Percentiles rank a stretch among this genome's conserved stretches.
These are phyloP conservation scores for Nomada hirtipes DNA, from an alignment of 2,888 invertebrate species.

Conservation along the genomic window DNA sequence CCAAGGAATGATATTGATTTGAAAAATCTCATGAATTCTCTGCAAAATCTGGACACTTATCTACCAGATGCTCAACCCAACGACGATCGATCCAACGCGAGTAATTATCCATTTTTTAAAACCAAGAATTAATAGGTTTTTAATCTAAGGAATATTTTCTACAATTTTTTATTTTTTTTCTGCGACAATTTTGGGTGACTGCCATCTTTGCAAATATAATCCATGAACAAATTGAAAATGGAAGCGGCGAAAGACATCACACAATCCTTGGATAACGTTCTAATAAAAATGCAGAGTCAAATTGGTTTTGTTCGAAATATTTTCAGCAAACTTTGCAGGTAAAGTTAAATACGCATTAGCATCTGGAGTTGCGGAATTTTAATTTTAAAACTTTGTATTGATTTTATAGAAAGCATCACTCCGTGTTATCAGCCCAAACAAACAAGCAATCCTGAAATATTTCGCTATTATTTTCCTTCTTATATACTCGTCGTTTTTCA, in stretches of 20 bases:
- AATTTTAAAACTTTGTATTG: background rate
- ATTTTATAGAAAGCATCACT: slow-evolving; percentile 23
- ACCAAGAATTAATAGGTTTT: background rate
- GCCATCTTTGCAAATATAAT: background rate
- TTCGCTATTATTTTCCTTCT: too few species aligned
- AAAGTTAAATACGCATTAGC: background rate
- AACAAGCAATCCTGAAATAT: background rate
- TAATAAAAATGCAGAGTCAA: slow-evolving; percentile 62
- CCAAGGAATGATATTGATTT: background rate
- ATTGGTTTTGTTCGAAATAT: slow-evolving; percentile 55
- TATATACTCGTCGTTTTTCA: too few species aligned
- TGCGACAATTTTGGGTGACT: background rate
- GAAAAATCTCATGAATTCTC: slow-evolving; percentile 19
- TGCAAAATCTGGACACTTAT: slow-evolving; percentile 28
- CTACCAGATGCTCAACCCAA: slow-evolving; percentile 6
- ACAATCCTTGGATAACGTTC: slow-evolving; percentile 41
- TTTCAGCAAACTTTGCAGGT: slow-evolving; percentile 43
- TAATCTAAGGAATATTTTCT: background rate
- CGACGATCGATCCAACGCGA: slow-evolving; percentile 17
- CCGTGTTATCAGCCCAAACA: background rate
- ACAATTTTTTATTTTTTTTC: too few species aligned
- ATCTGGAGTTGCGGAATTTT: background rate
- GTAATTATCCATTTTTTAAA: slow-evolving; percentile 18
- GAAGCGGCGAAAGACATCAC: background rate
- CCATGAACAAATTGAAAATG: background rate